Base-by-base conservation (phyloP, 23 tunicate species). In the Corella eumyota region DNA sequence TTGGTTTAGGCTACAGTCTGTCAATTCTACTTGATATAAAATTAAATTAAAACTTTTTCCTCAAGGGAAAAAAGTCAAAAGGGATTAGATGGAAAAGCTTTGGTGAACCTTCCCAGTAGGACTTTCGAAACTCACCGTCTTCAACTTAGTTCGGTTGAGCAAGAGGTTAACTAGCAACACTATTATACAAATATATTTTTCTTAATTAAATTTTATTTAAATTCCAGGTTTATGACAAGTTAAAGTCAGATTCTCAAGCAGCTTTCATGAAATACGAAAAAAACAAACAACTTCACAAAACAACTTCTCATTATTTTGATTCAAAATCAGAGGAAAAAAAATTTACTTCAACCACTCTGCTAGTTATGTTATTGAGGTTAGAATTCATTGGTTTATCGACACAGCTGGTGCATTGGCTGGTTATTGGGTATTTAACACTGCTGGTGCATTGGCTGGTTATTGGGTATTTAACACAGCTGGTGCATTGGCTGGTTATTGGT, bases 331-430 rank as follows among this genome's bases (percentile, higher is more conserved):
- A 50, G 6, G 30, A 38, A 25, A 65, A 62, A 19, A 84, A 86
- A 33, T 44, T 69, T 54, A 58, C 80, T 6, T 76, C 85, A 4
- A 86, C 85, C 2, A 44, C 66, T 22, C 60, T 86, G 38, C 68
- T 86, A 9, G 95, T 86, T 33, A 58, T 64, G 75, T 51, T 86
- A 23, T 65, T 86, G 25, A 65, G 95, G 95, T 86, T 50, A 20
- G 51, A n/a, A n/a, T n/a, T n/a, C n/a, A n/a, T n/a, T n/a, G n/a
- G n/a, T n/a, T n/a, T n/a, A n/a, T n/a, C n/a, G n/a, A n/a, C n/a
- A n/a, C n/a, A n/a, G n/a, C n/a, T n/a, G n/a, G n/a, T n/a, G n/a
- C n/a, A n/a, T n/a, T n/a, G n/a, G n/a, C n/a, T n/a, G n/a, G n/a
- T n/a, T n/a, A n/a, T n/a, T n/a, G n/a, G n/a, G n/a, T n/a, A n/a